These are phyloP conservation scores for Drosophila cyrtoloma DNA, from an alignment of 2,888 invertebrate species.

Conservation along the genomic window DNA sequence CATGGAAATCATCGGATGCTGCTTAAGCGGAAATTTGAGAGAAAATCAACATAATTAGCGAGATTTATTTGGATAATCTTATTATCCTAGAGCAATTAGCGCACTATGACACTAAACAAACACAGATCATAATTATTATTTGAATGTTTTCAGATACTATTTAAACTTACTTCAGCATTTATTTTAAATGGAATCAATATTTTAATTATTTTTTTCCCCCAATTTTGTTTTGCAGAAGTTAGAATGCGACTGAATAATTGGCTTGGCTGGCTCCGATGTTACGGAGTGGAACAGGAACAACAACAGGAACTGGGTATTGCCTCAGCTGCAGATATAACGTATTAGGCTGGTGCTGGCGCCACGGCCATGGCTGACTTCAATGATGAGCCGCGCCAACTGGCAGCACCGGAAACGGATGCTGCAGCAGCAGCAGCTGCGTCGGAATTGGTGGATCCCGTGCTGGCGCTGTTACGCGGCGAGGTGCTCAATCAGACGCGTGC, in stretches of 20 bases:
- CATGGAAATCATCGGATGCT: slow-evolving; percentile 5
- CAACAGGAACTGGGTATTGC: slow-evolving; percentile 37
- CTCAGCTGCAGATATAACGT: slow-evolving; percentile 48
- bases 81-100: background rate
- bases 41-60: background rate
- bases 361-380: slow-evolving; percentile 78
- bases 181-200: background rate
- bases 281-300: slow-evolving; percentile 26
- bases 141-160: background rate
- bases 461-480: slow-evolving; percentile 59
- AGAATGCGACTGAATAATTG: slow-evolving; percentile 63
- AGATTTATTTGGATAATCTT: background rate
- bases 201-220: background rate
- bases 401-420: slow-evolving; percentile 77
- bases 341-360: slow-evolving; percentile 51
- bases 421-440: slow-evolving; percentile 11
- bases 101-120: background rate
- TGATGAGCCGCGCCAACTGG: slow-evolving; percentile 50
- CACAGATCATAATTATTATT: background rate
- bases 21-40: background rate
- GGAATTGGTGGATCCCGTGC: slow-evolving; percentile 54
- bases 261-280: slow-evolving; percentile 44
- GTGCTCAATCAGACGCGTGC: slow-evolving; percentile 71
- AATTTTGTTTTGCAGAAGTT: slow-evolving; percentile 13
- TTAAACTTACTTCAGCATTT: background rate